Evolutionary conservation across 2,797 vertebrate species (phyloP).

Genomic region (Paguma larvata): DNA sequence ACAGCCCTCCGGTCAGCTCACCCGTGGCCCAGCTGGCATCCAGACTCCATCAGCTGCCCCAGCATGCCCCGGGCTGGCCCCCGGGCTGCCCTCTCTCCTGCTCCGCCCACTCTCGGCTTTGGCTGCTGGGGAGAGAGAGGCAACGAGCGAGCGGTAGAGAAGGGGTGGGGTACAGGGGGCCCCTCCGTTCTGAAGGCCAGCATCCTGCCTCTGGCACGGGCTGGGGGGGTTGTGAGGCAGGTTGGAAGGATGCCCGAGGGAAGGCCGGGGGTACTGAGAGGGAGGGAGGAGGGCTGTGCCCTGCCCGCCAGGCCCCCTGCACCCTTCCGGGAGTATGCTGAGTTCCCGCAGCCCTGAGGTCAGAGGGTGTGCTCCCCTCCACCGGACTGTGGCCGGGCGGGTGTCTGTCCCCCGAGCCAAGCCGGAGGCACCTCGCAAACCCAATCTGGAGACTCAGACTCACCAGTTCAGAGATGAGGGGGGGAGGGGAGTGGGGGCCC

Average conservation of each 20-base stretch:
- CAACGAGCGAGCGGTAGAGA: neutral
- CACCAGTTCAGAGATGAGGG: rapidly evolving
- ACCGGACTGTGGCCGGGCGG: neutral
- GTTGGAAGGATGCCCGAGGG: neutral
- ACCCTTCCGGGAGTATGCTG: neutral
- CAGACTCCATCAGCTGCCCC: conserved; percentile 21
- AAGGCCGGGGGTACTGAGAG: rapidly evolving
- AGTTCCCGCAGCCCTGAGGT: neutral
- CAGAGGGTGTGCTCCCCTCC: neutral
- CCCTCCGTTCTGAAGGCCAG: too few relatives aligned
- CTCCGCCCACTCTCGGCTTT: too few relatives aligned
- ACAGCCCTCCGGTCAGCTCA: neutral
- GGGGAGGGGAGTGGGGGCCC: neutral
- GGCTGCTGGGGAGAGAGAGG: rapidly evolving
- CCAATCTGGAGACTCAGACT: neutral
- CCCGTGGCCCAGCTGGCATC: conserved; percentile 70
- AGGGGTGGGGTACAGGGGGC: too few relatives aligned
- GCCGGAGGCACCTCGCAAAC: neutral
- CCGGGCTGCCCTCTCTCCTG: rapidly evolving
- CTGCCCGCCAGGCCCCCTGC: too few relatives aligned
- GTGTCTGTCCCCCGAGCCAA: neutral
- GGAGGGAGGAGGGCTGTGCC: too few relatives aligned
- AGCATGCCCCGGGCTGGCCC: neutral
- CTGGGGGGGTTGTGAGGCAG: neutral
- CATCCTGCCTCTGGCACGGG: neutral